These are phyloP conservation scores for Nebria brevicollis DNA, from an alignment of 2,888 invertebrate genomes.

Conservation along the genomic window DNA sequence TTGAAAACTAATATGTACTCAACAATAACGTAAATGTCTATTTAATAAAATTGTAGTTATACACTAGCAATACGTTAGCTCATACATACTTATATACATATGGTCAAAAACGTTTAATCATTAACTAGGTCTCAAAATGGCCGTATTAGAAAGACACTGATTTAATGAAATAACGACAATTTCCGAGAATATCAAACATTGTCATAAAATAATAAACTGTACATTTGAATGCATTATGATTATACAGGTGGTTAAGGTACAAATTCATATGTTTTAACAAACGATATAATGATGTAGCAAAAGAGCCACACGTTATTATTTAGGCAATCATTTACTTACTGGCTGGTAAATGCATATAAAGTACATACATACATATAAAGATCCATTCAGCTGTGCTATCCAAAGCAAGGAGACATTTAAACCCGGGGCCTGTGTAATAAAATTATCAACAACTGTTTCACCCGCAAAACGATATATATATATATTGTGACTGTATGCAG, in stretches of 20 bases:
- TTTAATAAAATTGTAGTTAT: slow-evolving; percentile 17
- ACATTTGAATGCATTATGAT: neutral
- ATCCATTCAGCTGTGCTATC: neutral
- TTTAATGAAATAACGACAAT: neutral
- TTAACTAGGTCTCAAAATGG: neutral
- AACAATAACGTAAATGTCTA: slow-evolving; percentile 10
- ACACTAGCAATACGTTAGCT: neutral
- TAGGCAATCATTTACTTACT: neutral
- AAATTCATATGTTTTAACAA: slow-evolving; percentile 1
- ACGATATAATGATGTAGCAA: neutral
- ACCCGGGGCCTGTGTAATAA: neutral
- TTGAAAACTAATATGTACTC: slow-evolving; percentile 17
- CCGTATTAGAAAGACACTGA: neutral
- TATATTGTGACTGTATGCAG: neutral
- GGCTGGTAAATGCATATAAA: neutral
- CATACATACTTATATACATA: slow-evolving; percentile 10
- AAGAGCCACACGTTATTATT: neutral
- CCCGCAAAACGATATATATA: neutral
- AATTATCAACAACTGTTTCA: neutral
- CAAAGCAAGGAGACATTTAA: neutral
- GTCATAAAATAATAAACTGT: slow-evolving; percentile 1
- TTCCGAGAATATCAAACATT: neutral
- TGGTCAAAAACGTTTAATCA: neutral
- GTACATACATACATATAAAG: neutral
- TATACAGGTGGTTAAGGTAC: neutral